Percentiles rank a stretch among this genome's conserved stretches.
These are phyloP conservation scores for Parascotia fuliginaria DNA, from an alignment of 2,888 invertebrate species.

Conservation along the genomic window DNA sequence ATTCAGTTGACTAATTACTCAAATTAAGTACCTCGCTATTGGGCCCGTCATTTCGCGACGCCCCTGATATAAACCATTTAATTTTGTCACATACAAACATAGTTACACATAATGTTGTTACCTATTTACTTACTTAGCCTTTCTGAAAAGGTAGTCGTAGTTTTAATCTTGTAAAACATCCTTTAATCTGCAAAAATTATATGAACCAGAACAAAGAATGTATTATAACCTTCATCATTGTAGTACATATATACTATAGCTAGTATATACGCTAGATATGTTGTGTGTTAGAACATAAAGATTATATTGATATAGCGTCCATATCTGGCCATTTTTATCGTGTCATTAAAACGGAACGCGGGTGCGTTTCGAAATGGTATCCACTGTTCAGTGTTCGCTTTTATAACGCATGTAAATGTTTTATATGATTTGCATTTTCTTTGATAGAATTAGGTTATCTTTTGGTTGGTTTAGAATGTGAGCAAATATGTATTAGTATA, in stretches of 20 bases:
- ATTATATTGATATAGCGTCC: constrained; percentile 63
- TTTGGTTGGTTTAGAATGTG: not conserved
- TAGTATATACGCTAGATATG: constrained; percentile 29
- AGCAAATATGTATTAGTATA: not conserved
- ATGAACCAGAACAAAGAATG: too few species aligned
- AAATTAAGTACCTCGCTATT: too few species aligned
- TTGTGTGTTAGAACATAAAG: constrained; percentile 52
- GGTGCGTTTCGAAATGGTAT: constrained; percentile 67
- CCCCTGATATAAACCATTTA: too few species aligned
- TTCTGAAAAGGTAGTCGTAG: too few species aligned
- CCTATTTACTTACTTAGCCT: too few species aligned
- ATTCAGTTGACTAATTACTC: too few species aligned
- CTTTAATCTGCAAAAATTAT: too few species aligned
- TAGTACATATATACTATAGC: not conserved
- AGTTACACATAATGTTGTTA: too few species aligned
- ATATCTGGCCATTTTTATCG: constrained; percentile 73
- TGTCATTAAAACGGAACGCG: constrained; percentile 73
- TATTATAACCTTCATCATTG: too few species aligned
- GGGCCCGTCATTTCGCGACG: too few species aligned
- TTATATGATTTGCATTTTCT: constrained; percentile 3
- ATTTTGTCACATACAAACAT: too few species aligned
- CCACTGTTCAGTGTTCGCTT: constrained; percentile 46
- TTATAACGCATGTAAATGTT: constrained; percentile 54
- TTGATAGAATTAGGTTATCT: not conserved
- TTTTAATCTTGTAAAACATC: too few species aligned